Percentiles rank a stretch among this genome's conserved stretches.
Evolutionary conservation across 2,888 invertebrate species (phyloP).

Genomic region (Drosophila ustulata): DNA sequence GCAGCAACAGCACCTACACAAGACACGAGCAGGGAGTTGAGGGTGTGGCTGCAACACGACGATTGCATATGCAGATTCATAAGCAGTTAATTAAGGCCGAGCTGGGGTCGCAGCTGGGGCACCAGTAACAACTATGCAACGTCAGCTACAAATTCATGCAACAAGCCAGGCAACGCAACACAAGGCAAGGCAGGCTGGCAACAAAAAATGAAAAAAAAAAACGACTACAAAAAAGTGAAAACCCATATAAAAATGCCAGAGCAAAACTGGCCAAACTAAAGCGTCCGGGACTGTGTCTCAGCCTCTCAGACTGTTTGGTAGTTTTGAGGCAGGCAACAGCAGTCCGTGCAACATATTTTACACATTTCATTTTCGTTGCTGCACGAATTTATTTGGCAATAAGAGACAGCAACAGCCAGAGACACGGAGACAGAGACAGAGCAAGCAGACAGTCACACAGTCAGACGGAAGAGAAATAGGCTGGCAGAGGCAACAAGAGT

Average conservation of each 20-base stretch:
- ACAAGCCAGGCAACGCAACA: conserved; percentile 42
- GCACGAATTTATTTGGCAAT: conserved; percentile 82
- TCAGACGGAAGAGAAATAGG: conserved; percentile 42
- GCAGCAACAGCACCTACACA: conserved; percentile 70
- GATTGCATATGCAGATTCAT: conserved; percentile 78
- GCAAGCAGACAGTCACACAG: conserved; percentile 19
- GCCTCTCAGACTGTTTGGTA: conserved; percentile 18
- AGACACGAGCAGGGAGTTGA: conserved; percentile 23
- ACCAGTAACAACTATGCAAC: conserved; percentile 21
- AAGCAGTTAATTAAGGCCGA: conserved; percentile 81
- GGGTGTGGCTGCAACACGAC: conserved; percentile 25
- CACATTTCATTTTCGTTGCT: conserved; percentile 80
- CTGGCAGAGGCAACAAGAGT: conserved; percentile 53
- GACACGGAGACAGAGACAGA: conserved; percentile 12
- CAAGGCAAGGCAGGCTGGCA: conserved; percentile 46
- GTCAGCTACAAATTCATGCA: conserved; percentile 40
- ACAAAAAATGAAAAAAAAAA: conserved; percentile 13
- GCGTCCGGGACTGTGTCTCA: conserved; percentile 9
- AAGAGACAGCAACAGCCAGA: conserved; percentile 55
- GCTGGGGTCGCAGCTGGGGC: conserved; percentile 51
- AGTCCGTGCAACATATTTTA: conserved; percentile 75
- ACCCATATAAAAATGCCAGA: conserved; percentile 61
- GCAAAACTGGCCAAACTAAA: conserved; percentile 10
- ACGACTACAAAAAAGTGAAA: conserved; percentile 33
- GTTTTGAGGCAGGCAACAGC: conserved; percentile 20